A percentile compares a stretch with the other conserved stretches of the same genome.
These are phyloP conservation scores for Clivina fossor DNA, from an alignment of 2,888 invertebrate genomes.

Conservation along the genomic window DNA sequence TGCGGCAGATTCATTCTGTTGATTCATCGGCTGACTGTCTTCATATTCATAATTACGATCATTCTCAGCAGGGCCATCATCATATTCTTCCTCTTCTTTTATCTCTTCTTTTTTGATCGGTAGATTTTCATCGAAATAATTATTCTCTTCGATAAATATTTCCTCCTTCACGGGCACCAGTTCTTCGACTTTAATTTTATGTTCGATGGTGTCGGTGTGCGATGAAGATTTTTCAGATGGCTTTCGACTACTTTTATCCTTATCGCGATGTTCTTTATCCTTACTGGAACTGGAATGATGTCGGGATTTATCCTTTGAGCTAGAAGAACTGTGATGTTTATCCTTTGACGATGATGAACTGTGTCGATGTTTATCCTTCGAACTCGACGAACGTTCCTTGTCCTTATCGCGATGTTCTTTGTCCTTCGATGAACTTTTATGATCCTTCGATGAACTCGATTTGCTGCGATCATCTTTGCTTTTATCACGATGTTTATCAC, in stretches of 20 bases:
- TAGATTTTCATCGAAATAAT: conserved; percentile 51
- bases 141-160: no score
- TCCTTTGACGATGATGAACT: conserved; percentile 47
- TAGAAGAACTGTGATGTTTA: conserved; percentile 48
- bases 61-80: conserved; percentile 19
- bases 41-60: conserved; percentile 27
- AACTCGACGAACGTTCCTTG: conserved; percentile 52
- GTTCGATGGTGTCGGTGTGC: conserved; percentile 41
- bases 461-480: conserved; percentile 45
- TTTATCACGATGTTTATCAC: conserved; percentile 44
- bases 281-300: conserved; percentile 53
- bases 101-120: conserved; percentile 40
- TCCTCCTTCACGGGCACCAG: conserved; percentile 28
- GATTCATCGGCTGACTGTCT: conserved; percentile 17
- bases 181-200: conserved; percentile 45
- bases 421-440: conserved; percentile 50
- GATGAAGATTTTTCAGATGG: conserved; percentile 33
- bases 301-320: conserved; percentile 46
- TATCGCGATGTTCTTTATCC: conserved; percentile 61
- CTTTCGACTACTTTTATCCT: conserved; percentile 45
- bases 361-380: conserved; percentile 50
- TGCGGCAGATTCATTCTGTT: conserved; percentile 57
- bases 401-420: conserved; percentile 52
- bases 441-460: conserved; percentile 49
- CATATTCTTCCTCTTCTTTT: conserved; percentile 33